Base-by-base conservation (phyloP, 2,888 invertebrate genomes). In the Eristalinus sepulchralis region DNA sequence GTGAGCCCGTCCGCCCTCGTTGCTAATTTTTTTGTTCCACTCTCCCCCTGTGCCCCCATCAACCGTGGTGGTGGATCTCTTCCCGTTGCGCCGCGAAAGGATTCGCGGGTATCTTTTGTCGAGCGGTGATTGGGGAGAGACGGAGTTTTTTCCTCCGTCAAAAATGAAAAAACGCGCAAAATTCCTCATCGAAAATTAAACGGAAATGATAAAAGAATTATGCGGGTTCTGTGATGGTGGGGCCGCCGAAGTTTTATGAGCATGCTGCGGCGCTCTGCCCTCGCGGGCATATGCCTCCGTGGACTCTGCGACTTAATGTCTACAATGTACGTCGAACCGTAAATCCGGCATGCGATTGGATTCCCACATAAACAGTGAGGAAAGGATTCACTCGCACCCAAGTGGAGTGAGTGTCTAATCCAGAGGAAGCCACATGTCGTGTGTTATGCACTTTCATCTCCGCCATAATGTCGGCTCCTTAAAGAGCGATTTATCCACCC, bases 121-220 rank as follows among this genome's bases (percentile, higher is more conserved):
- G 24, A 39, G 70, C 70, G 55, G 57, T 70, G 70, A 63, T 70
- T 70, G 47, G 8, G 17, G 2, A 1, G 47, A 47, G 47, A 17
- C 17, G 5, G 47, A 17, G 47, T n/a, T 17, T 17, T 17, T 17
- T 1, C 4, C 17, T 17, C 47, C 47, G 8, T 5, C 17, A n/a
- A 17, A 8, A 34, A 53, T 13, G 47, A 3, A 33, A 20, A 34
- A 34, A 24, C 60, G 33, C 17, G 33, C 10, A 4, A 59, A 59
- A 59, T 22, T 57, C 8, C 20, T n/a, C 10, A 39, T 39, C 59
- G 71, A 71, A 79, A 79, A 79, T 71, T 71, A 55, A 79, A 63
- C 70, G 71, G 71, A 79, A 71, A 79, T 71, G 64, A 79, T 79
- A 79, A 71, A 71, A 71, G 79, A 66, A 79, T 79, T 79, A 72